A percentile compares a stretch with the other conserved stretches of the same genome.
phyloP scores from a whole-genome alignment of 2,888 invertebrate species.

The Halictus ligatus region DNA sequence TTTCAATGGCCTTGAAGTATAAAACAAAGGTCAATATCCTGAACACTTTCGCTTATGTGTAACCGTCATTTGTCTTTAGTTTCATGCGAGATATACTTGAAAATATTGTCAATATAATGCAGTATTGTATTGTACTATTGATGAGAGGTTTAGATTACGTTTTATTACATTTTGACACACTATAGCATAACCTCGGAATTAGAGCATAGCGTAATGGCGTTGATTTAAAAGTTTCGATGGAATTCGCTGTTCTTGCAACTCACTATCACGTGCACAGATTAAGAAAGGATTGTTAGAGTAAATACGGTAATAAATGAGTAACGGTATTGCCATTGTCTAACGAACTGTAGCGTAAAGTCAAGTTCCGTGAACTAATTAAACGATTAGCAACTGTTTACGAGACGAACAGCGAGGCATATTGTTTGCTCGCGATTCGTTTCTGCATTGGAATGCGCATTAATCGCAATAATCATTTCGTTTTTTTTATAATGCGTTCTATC shows the following conservation, averaged over 20 bases:
- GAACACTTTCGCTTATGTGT: not conserved
- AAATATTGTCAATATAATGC: not conserved
- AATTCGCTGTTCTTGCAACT: not conserved
- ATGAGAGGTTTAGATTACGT: not conserved
- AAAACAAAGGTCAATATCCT: not conserved
- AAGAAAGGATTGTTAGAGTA: not conserved
- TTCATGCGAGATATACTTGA: not conserved
- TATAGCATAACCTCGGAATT: not conserved
- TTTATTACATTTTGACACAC: not conserved
- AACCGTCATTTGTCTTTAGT: not conserved
- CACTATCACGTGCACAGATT: not conserved
- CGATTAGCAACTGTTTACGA: not conserved
- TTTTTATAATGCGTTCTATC: constrained; percentile 59
- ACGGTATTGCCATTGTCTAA: not conserved
- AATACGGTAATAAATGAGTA: not conserved
- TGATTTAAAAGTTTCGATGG: not conserved
- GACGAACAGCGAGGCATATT: not conserved
- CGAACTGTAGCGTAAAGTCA: not conserved
- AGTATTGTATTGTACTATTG: not conserved
- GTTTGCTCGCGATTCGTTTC: not conserved
- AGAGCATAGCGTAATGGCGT: not conserved
- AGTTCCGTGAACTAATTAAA: not conserved
- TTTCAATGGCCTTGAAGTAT: not conserved
- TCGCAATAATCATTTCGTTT: constrained; percentile 45
- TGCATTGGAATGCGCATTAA: constrained; percentile 2